Conservation (phyloP, 2,888 invertebrate species). For the Ceraclea dissimilis region DNA sequence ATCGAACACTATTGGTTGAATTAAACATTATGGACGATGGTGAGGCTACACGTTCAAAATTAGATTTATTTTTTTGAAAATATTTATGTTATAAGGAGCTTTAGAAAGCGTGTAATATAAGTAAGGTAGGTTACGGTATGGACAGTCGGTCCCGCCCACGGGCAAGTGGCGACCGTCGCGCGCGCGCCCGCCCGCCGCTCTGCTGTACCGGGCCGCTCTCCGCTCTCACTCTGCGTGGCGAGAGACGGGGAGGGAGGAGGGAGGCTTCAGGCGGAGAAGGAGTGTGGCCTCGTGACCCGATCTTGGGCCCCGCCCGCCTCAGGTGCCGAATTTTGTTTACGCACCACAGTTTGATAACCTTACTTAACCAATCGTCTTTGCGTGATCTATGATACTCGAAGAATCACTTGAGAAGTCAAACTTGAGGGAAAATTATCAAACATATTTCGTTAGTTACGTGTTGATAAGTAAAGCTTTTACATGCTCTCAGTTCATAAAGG, state of each 20-base stretch:
- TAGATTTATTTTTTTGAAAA: no score
- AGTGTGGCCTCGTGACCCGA: conserved; percentile 23
- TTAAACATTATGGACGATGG: no score
- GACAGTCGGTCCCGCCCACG: conserved; percentile 15
- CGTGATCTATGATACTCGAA: background rate
- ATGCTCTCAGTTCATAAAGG: no score
- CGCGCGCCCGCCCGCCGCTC: conserved; percentile 24
- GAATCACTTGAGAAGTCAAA: no score
- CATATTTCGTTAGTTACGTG: no score
- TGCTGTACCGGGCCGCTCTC: conserved; percentile 8
- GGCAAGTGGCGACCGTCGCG: conserved; percentile 33
- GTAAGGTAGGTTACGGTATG: background rate
- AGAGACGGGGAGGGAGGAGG: conserved; percentile 1
- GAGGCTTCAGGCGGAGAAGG: conserved; percentile 18
- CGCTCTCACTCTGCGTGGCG: conserved; percentile 7
- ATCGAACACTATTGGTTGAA: no score
- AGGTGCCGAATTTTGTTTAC: conserved; percentile 17
- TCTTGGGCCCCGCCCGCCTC: conserved; percentile 32
- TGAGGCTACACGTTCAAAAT: no score
- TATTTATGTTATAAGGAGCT: no score
- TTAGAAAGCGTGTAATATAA: no score
- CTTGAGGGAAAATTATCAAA: no score
- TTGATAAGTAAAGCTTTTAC: no score
- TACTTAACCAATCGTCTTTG: background rate
- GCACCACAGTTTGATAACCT: conserved; percentile 20